phyloP scores from a whole-genome alignment of 2,797 vertebrate species.

The Acrossocheilus wenchowensis region DNA sequence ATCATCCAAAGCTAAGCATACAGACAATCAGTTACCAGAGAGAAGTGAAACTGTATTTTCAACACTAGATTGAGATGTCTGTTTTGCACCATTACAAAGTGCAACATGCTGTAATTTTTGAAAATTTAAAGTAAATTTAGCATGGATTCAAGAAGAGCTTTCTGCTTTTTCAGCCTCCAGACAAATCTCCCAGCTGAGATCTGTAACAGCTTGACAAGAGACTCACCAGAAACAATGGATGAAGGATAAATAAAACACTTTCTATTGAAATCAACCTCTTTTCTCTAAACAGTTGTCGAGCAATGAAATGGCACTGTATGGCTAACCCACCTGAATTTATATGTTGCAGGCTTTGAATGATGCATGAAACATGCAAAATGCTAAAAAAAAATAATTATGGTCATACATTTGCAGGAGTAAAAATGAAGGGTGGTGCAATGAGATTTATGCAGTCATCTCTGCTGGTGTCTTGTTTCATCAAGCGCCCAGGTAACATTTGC shows the following conservation, averaged over 20 bases:
- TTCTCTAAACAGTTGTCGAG: neutral
- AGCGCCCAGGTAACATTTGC: constrained; percentile 7
- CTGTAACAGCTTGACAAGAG: constrained; percentile 4
- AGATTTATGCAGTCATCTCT: constrained; percentile 13
- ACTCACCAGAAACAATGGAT: neutral
- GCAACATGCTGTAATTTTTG: neutral
- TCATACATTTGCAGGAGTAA: neutral
- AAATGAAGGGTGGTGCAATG: neutral
- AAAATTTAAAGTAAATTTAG: neutral
- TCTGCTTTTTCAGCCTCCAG: neutral
- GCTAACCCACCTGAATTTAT: neutral
- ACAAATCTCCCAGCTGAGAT: constrained; percentile 4
- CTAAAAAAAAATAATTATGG: neutral
- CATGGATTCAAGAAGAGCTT: neutral
- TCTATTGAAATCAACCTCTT: neutral
- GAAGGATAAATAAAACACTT: neutral
- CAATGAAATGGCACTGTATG: neutral
- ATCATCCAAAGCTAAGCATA: neutral
- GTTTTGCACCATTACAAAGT: neutral
- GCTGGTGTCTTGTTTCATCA: constrained; percentile 32
- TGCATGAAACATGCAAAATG: neutral
- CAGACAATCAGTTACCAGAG: neutral
- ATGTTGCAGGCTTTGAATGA: neutral
- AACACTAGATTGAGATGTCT: neutral
- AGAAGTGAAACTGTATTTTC: neutral